Evolutionary conservation across 2,888 invertebrate genomes (phyloP).

Genomic region (Chironomus riparius): DNA sequence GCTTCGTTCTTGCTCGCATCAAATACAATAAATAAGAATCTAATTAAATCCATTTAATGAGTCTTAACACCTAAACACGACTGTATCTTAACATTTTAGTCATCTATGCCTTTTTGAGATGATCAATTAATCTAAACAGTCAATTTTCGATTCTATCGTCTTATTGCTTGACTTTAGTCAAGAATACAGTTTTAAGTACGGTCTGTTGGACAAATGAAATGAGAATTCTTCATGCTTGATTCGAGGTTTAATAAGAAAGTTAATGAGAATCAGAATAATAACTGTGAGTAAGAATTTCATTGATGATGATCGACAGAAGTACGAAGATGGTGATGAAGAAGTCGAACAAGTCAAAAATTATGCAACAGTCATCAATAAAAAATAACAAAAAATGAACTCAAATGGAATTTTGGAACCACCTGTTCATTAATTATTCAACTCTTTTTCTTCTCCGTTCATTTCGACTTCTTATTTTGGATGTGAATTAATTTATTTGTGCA

Average conservation of each 20-base stretch:
- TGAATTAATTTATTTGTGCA: no score
- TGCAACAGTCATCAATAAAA: background rate
- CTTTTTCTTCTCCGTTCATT: background rate
- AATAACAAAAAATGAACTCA: background rate
- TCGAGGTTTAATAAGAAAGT: no score
- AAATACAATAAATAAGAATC: background rate
- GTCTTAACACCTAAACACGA: no score
- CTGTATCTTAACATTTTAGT: background rate
- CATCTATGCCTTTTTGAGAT: background rate
- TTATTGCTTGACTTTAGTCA: background rate
- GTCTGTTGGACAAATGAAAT: no score
- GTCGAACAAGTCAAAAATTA: background rate
- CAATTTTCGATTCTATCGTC: no score
- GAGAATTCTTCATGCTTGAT: background rate
- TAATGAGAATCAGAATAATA: no score
- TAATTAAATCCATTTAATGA: background rate
- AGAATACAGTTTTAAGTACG: no score
- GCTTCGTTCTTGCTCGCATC: background rate
- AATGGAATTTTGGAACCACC: background rate
- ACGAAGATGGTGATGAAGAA: background rate
- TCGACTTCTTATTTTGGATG: no score
- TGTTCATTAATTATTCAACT: background rate
- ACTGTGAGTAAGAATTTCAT: no score
- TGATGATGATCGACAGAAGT: no score
- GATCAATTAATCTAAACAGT: background rate